A percentile compares a stretch with the other conserved stretches of the same genome.
These are phyloP conservation scores for Nesometra sesokonis DNA, from an alignment of 35 echinoderm and acorn worm species.

Conservation along the genomic window DNA sequence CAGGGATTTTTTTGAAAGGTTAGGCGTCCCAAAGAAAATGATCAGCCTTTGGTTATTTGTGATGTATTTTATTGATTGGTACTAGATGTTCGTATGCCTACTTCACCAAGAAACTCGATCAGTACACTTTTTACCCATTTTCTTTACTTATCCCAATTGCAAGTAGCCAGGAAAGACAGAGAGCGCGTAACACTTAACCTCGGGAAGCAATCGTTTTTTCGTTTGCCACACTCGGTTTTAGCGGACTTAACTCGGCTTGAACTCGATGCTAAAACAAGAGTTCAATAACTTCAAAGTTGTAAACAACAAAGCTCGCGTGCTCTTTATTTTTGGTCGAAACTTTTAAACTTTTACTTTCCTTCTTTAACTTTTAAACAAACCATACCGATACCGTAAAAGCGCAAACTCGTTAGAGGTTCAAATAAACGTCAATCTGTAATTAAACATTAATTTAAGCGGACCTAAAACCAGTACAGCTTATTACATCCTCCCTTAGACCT, in stretches of 20 bases:
- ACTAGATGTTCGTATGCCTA: not conserved
- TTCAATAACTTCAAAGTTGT: not conserved
- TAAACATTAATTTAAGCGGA: no score
- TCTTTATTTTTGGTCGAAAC: no score
- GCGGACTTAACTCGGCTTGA: not conserved
- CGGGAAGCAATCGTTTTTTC: not conserved
- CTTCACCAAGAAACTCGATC: not conserved
- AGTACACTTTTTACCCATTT: not conserved
- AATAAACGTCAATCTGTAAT: no score
- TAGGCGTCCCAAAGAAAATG: not conserved
- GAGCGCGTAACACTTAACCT: not conserved
- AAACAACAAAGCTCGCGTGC: no score
- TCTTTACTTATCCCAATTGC: not conserved
- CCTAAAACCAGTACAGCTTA: no score
- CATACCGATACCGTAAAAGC: no score
- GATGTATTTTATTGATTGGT: not conserved
- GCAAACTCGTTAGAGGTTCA: no score
- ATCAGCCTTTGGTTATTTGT: not conserved
- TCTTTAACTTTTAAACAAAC: no score
- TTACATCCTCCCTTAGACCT: no score
- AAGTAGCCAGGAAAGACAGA: not conserved
- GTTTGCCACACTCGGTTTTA: not conserved
- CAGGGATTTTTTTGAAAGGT: not conserved
- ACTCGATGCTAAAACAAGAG: not conserved
- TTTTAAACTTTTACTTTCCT: no score